Conservation (phyloP, 1,140 invertebrate species). For the Drosophila obscura region DNA sequence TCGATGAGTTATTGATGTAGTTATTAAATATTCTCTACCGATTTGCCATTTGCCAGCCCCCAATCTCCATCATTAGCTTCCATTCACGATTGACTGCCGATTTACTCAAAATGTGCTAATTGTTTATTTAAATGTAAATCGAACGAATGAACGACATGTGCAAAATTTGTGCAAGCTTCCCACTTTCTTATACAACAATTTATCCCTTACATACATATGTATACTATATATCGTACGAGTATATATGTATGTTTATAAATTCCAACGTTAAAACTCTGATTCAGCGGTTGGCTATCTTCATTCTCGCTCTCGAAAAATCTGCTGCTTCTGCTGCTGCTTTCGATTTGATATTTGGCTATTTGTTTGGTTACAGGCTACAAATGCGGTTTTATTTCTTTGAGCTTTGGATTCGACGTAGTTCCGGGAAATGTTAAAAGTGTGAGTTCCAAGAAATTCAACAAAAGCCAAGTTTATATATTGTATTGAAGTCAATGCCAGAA, state of each 20-base stretch:
- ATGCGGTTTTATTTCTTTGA: neutral
- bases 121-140: slow-evolving; percentile 50
- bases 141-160: slow-evolving; percentile 63
- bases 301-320: slow-evolving; percentile 18
- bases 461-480: slow-evolving; percentile 4
- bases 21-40: neutral
- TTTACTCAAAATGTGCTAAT: slow-evolving; percentile 53
- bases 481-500: no score
- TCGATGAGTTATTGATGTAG: no score
- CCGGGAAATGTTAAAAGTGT: neutral
- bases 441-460: slow-evolving; percentile 10
- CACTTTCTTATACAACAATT: slow-evolving; percentile 45
- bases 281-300: slow-evolving; percentile 29
- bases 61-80: slow-evolving; percentile 4
- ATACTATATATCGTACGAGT: slow-evolving; percentile 1
- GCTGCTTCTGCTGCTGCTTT: slow-evolving; percentile 4
- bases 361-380: neutral
- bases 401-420: slow-evolving; percentile 2
- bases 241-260: neutral
- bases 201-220: slow-evolving; percentile 11
- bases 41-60: neutral
- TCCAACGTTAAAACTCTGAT: slow-evolving; percentile 32
- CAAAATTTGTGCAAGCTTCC: slow-evolving; percentile 60
- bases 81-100: slow-evolving; percentile 10
- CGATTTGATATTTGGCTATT: slow-evolving; percentile 10